Conservation (phyloP, 2,797 vertebrate genomes). For the Pyrocephalus nanus region DNA sequence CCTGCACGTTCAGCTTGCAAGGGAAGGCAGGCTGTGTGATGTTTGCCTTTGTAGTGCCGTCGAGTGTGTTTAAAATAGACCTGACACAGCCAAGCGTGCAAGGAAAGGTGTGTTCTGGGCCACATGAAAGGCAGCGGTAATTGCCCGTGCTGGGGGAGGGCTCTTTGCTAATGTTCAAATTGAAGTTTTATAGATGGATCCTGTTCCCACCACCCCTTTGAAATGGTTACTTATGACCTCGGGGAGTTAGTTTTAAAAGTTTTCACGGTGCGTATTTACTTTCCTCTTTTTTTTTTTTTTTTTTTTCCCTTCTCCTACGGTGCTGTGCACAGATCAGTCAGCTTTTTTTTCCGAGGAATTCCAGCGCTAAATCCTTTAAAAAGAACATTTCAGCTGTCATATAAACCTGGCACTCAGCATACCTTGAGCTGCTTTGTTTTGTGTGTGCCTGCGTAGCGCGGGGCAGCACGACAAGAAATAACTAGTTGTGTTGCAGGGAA, state of each 20-base stretch:
- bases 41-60: neutral
- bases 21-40: neutral
- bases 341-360: neutral
- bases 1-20: neutral
- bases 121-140: slow-evolving; percentile 43
- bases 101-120: slow-evolving; percentile 32
- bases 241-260: slow-evolving; percentile 20
- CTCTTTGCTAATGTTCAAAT: neutral
- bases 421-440: neutral
- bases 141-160: neutral
- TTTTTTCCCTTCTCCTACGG: neutral
- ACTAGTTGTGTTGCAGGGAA: neutral
- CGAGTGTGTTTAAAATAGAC: slow-evolving; percentile 3
- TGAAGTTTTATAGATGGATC: slow-evolving; percentile 25
- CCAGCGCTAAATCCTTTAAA: neutral
- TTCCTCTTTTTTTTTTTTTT: neutral
- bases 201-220: slow-evolving; percentile 31
- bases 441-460: neutral
- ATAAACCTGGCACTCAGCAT: neutral
- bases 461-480: neutral
- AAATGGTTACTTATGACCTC: slow-evolving; percentile 41
- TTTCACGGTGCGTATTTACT: neutral
- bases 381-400: neutral
- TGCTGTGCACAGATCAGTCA: neutral
- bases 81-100: neutral